These are phyloP conservation scores for Pseudolaguvia tuberculata DNA, from an alignment of 2,113 vertebrate genomes.

Conservation along the genomic window DNA sequence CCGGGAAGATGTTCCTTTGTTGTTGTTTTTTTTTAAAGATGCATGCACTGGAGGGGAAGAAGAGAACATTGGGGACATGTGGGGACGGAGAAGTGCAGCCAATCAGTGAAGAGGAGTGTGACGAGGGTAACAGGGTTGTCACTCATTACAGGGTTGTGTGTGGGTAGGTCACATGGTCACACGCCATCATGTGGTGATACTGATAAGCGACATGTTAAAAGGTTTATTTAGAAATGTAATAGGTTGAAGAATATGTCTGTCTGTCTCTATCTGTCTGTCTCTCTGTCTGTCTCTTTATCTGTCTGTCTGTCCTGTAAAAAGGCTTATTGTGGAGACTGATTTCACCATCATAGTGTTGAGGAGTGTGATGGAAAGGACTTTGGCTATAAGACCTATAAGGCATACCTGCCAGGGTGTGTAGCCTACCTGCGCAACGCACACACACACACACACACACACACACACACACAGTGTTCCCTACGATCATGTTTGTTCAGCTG, in stretches of 20 bases:
- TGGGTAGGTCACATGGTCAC: constrained; percentile 74
- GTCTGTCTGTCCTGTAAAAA: constrained; percentile 86
- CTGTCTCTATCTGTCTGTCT: too few relatives aligned
- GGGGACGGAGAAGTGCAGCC: constrained; percentile 86
- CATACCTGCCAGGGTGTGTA: constrained; percentile 68
- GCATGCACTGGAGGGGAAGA: constrained; percentile 72
- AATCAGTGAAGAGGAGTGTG: constrained; percentile 82
- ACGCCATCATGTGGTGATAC: neutral
- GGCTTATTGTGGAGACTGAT: constrained; percentile 92
- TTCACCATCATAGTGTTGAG: constrained; percentile 80
- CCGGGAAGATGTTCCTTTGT: neutral
- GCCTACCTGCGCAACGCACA: too few relatives aligned
- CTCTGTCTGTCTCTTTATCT: constrained; percentile 17
- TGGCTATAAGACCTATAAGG: constrained; percentile 88
- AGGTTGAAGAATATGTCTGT: too few relatives aligned
- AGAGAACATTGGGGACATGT: constrained; percentile 67
- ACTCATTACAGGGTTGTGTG: constrained; percentile 84
- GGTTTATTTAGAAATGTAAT: too few relatives aligned
- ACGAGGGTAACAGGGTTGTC: constrained; percentile 79
- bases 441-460: neutral
- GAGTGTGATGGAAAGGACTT: constrained; percentile 95
- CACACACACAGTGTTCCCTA: neutral
- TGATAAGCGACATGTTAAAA: neutral
- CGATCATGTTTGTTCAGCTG: constrained; percentile 86
- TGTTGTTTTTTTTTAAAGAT: constrained; percentile 54